phyloP scores from a whole-genome alignment of 2,113 vertebrate genomes.

The Hepsetus odoe region DNA sequence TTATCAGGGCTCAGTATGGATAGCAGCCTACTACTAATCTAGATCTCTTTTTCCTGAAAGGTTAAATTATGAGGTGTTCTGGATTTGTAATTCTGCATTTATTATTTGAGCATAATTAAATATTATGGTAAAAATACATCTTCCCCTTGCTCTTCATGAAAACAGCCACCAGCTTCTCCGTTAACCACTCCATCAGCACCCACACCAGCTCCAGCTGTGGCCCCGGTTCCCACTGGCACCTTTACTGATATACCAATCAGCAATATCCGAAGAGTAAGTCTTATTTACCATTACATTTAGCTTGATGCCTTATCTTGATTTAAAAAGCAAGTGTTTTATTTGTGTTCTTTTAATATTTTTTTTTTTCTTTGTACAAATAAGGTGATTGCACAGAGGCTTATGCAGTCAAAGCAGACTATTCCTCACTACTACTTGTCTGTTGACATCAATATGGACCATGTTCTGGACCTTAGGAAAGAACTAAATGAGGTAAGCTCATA shows the following conservation, averaged over 20 bases:
- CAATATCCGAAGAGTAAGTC: conserved; percentile 90
- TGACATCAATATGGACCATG: conserved; percentile 93
- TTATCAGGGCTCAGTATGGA: too few species aligned
- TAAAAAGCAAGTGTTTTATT: neutral
- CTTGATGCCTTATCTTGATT: neutral
- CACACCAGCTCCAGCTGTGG: conserved; percentile 62
- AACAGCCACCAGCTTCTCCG: conserved; percentile 60
- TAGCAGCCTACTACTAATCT: too few species aligned
- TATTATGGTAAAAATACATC: neutral
- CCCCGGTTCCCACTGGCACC: conserved; percentile 79
- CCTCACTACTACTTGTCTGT: conserved; percentile 98
- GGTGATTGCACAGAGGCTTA: conserved; percentile 96
- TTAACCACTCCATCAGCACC: conserved; percentile 55
- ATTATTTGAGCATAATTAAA: neutral
- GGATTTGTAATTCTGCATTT: neutral
- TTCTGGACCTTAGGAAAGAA: conserved; percentile 88
- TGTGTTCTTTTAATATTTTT: conserved; percentile 14
- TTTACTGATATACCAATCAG: conserved; percentile 95
- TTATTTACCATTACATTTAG: neutral
- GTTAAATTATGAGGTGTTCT: too few species aligned
- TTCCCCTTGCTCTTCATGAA: conserved; percentile 50
- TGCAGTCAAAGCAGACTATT: conserved; percentile 98
- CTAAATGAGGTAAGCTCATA: conserved; percentile 85
- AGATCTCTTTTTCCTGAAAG: too few species aligned
- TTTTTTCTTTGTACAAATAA: conserved; percentile 52